phyloP scores from a whole-genome alignment of 2,113 vertebrate species.

The Lycaon pictus region DNA sequence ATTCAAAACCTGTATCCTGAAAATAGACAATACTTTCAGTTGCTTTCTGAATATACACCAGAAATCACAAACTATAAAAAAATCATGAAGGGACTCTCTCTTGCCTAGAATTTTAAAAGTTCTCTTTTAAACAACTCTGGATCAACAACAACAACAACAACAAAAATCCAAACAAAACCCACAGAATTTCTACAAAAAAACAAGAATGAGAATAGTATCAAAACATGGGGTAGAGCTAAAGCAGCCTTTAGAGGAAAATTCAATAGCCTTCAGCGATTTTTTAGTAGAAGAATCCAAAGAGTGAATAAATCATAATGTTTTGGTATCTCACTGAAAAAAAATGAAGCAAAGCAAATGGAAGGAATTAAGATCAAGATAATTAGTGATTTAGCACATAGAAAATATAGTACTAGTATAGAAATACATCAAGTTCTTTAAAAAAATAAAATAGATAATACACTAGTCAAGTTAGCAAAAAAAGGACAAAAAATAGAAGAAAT shows the following conservation, averaged over 20 bases:
- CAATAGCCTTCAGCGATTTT: slow-evolving; percentile 1
- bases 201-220: not conserved
- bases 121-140: not conserved
- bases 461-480: not conserved
- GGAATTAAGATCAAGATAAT: not conserved
- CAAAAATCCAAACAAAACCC: slow-evolving; percentile 1
- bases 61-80: slow-evolving; percentile 6
- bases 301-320: not conserved
- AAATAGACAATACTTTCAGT: slow-evolving; percentile 11
- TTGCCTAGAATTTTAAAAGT: slow-evolving; percentile 5
- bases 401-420: not conserved
- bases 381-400: not conserved
- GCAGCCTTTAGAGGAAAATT: not conserved
- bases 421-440: not conserved
- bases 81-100: not conserved
- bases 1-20: not conserved
- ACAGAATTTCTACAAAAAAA: not conserved
- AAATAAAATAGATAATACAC: not conserved
- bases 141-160: not conserved
- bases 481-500: not conserved
- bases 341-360: not conserved
- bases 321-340: not conserved
- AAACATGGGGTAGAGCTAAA: not conserved
- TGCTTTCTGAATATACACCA: not conserved
- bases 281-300: slow-evolving; percentile 21